A percentile compares a stretch with the other conserved stretches of the same genome.
These are phyloP conservation scores for Nemurella pictetii DNA, from an alignment of 2,888 invertebrate species.

Conservation along the genomic window DNA sequence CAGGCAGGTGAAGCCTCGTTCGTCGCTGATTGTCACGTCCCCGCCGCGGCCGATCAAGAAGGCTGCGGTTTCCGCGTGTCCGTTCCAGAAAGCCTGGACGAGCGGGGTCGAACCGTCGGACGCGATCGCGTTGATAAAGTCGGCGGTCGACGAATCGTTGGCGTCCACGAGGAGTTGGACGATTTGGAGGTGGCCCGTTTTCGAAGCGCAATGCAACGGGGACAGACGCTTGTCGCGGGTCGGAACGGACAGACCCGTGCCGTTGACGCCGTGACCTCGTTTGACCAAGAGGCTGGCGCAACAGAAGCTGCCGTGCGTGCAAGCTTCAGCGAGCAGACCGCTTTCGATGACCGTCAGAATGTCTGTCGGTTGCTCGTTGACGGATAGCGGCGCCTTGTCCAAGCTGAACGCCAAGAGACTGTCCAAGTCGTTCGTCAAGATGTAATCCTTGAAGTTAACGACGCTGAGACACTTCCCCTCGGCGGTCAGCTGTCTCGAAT, in stretches of 20 bases:
- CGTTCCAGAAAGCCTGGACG: not conserved
- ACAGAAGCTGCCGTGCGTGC: not conserved
- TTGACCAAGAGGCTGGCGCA: not conserved
- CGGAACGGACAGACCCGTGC: not conserved
- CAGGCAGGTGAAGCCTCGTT: not conserved
- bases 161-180: not conserved
- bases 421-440: not conserved
- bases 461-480: not conserved
- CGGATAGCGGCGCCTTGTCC: not conserved
- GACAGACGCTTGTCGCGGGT: not conserved
- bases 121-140: not conserved
- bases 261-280: not conserved
- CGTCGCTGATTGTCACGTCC: not conserved
- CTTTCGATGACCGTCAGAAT: not conserved
- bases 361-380: not conserved
- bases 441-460: not conserved
- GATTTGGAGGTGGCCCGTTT: not conserved
- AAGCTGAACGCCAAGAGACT: not conserved
- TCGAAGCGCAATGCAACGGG: slow-evolving; percentile 7
- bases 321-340: not conserved
- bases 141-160: not conserved
- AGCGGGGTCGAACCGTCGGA: no score
- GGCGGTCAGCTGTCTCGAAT: not conserved
- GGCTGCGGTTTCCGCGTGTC: not conserved
- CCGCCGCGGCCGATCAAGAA: not conserved